A percentile compares a stretch with the other conserved stretches of the same genome.
Conservation (phyloP, 2,888 invertebrate species). For the Hedya salicella region DNA sequence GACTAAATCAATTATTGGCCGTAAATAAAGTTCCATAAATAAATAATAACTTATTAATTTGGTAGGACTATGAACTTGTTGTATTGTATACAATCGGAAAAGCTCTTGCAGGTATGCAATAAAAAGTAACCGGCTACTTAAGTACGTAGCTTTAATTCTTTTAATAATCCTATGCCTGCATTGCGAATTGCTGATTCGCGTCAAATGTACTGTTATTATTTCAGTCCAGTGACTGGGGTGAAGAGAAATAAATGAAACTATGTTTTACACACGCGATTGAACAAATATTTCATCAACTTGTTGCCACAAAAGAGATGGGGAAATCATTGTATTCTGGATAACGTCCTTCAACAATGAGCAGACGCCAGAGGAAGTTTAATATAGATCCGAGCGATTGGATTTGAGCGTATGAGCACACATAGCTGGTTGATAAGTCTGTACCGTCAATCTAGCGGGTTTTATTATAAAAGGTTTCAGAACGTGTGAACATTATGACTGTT, state of each 20-base stretch:
- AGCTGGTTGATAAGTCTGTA: background rate
- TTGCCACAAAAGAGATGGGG: conserved; percentile 72
- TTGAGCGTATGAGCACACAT: conserved; percentile 26
- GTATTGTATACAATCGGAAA: too few species aligned
- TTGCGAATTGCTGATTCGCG: conserved; percentile 77
- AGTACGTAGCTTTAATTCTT: background rate
- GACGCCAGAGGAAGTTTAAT: conserved; percentile 54
- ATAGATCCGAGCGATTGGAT: conserved; percentile 59
- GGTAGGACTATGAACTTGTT: too few species aligned
- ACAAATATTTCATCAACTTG: conserved; percentile 83
- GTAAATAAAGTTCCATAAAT: too few species aligned
- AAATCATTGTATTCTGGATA: conserved; percentile 68
- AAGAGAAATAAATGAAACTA: conserved; percentile 83
- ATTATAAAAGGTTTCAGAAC: conserved; percentile 22
- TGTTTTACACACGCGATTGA: conserved; percentile 81
- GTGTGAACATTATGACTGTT: conserved; percentile 7
- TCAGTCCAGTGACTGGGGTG: conserved; percentile 76
- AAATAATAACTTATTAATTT: too few species aligned
- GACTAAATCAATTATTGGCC: too few species aligned
- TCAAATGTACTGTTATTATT: conserved; percentile 76
- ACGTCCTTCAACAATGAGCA: conserved; percentile 52
- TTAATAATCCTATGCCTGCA: conserved; percentile 60
- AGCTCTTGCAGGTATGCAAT: too few species aligned
- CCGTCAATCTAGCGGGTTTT: background rate
- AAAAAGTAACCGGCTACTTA: too few species aligned